phyloP scores from a whole-genome alignment of 1,140 invertebrate species.

The Aleiodes sp. region DNA sequence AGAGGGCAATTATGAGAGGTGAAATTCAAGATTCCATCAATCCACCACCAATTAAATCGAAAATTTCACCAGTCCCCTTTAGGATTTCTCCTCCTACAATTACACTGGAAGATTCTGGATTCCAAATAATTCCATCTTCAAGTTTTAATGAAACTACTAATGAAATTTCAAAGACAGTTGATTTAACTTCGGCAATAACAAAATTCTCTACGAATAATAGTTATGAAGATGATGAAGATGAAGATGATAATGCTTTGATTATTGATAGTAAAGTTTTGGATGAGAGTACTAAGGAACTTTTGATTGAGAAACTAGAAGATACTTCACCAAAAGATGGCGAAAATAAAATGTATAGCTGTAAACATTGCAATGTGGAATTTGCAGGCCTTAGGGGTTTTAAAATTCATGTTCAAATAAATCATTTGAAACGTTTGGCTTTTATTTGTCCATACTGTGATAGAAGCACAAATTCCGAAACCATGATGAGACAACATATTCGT shows the following conservation, averaged over 20 bases:
- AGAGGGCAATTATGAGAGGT: slow-evolving; percentile 31
- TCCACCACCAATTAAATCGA: slow-evolving; percentile 20
- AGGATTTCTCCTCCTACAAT: slow-evolving; percentile 8
- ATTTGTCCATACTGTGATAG: slow-evolving; percentile 60
- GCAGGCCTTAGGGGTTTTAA: slow-evolving; percentile 55
- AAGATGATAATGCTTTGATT: slow-evolving; percentile 37
- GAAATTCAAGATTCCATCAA: background rate
- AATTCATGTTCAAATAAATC: slow-evolving; percentile 56
- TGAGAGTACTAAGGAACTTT: background rate
- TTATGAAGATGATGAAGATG: slow-evolving; percentile 41
- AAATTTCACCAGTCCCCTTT: slow-evolving; percentile 20
- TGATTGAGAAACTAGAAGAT: background rate
- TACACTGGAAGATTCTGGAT: slow-evolving; percentile 11
- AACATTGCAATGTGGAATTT: slow-evolving; percentile 59
- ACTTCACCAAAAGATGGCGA: background rate
- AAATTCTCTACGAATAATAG: slow-evolving; percentile 13
- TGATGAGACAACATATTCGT: slow-evolving; percentile 54
- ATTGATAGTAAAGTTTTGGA: slow-evolving; percentile 44
- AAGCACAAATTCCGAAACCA: slow-evolving; percentile 48
- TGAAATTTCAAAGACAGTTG: slow-evolving; percentile 20
- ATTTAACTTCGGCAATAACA: slow-evolving; percentile 27
- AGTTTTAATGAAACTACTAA: background rate
- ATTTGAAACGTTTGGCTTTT: slow-evolving; percentile 56
- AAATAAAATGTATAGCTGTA: slow-evolving; percentile 47
- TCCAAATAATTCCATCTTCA: slow-evolving; percentile 2